Evolutionary conservation across 2,888 invertebrate species (phyloP).

Genomic region (Protula sp.): DNA sequence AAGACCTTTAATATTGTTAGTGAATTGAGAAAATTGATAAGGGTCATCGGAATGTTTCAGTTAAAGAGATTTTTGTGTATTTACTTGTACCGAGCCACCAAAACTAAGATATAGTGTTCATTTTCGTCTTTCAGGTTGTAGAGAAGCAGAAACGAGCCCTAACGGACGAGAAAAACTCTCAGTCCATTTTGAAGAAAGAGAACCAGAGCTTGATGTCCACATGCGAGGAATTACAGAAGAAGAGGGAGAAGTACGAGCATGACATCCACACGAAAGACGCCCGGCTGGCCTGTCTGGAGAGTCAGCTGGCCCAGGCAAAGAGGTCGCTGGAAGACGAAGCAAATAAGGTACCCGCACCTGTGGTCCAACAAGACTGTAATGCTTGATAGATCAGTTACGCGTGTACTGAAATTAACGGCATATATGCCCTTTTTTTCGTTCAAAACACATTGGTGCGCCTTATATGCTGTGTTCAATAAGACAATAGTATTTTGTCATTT

Average conservation of each 20-base stretch:
- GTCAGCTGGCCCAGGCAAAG: constrained; percentile 2
- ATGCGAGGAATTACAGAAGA: constrained; percentile 36
- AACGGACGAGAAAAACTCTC: constrained; percentile 35
- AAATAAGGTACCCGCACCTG: constrained; percentile 3
- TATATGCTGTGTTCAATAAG: too few relatives aligned
- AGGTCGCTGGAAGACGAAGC: constrained; percentile 1
- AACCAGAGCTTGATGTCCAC: constrained; percentile 34
- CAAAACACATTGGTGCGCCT: too few relatives aligned
- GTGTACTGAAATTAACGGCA: too few relatives aligned
- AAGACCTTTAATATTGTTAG: too few relatives aligned
- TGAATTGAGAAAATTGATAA: too few relatives aligned
- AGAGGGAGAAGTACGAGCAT: constrained; percentile 31
- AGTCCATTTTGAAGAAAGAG: constrained; percentile 31
- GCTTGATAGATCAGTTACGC: too few relatives aligned
- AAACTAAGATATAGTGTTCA: neutral
- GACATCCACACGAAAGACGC: constrained; percentile 28
- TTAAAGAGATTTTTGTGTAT: too few relatives aligned
- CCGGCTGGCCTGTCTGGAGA: constrained; percentile 5
- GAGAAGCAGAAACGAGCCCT: constrained; percentile 38
- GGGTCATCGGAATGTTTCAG: too few relatives aligned
- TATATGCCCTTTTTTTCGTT: too few relatives aligned
- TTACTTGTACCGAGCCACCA: too few relatives aligned
- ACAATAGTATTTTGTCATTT: too few relatives aligned
- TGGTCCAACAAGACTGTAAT: too few relatives aligned
- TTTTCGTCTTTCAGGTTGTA: constrained; percentile 27